A percentile compares a stretch with the other conserved stretches of the same genome.
Evolutionary conservation across 2,888 invertebrate genomes (phyloP).

Genomic region (Sesamia inferens): DNA sequence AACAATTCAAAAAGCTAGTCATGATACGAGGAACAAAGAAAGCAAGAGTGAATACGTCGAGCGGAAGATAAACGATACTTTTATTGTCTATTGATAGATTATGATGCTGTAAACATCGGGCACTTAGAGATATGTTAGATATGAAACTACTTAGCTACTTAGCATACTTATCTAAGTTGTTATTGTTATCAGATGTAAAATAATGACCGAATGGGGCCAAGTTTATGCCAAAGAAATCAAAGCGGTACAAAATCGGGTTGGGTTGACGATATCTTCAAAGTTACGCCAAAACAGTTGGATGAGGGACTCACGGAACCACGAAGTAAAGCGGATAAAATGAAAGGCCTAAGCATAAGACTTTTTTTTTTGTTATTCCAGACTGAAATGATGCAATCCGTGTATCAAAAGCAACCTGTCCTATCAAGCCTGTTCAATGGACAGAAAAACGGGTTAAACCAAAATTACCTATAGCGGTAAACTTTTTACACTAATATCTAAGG

Average conservation of each 20-base stretch:
- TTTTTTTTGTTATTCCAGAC: too few species aligned
- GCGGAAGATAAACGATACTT: conserved; percentile 58
- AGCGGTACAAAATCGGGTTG: too few species aligned
- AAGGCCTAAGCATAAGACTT: too few species aligned
- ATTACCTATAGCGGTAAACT: conserved; percentile 44
- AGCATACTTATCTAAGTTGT: conserved; percentile 47
- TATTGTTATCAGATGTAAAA: conserved; percentile 18
- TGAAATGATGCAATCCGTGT: neutral
- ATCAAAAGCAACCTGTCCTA: conserved; percentile 17
- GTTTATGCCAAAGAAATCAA: too few species aligned
- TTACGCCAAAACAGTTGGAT: too few species aligned
- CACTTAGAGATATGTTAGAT: conserved; percentile 56
- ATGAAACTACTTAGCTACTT: conserved; percentile 58
- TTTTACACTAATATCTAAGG: conserved; percentile 63
- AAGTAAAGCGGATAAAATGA: too few species aligned
- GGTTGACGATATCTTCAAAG: too few species aligned
- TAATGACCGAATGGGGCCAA: too few species aligned
- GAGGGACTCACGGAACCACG: too few species aligned
- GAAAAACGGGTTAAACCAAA: conserved; percentile 38
- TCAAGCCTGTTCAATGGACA: conserved; percentile 12
- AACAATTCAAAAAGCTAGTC: conserved; percentile 73
- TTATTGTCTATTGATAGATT: conserved; percentile 56
- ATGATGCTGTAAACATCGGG: conserved; percentile 56
- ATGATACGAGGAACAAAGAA: conserved; percentile 69
- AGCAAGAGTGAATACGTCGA: conserved; percentile 64